Conservation (phyloP, 2,888 invertebrate genomes). For the Eurytoma californica region DNA sequence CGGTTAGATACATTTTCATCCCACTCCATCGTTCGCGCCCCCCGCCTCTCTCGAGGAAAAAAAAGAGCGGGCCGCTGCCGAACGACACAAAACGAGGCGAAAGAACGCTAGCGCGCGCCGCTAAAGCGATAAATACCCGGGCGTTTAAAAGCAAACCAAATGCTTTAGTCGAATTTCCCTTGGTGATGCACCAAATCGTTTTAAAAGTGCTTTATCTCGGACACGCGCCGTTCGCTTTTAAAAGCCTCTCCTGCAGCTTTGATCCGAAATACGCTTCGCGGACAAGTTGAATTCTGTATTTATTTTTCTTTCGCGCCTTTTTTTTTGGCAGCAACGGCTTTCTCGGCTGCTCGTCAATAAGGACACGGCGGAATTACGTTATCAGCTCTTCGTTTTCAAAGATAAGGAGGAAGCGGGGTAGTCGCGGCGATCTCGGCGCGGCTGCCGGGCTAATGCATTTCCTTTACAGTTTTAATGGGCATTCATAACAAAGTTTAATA, state of each 20-base stretch:
- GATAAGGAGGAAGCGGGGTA: slow-evolving; percentile 46
- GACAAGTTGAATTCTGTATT: background rate
- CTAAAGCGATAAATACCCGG: slow-evolving; percentile 64
- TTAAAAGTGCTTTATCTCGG: slow-evolving; percentile 55
- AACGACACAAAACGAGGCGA: slow-evolving; percentile 58
- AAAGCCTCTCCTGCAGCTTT: slow-evolving; percentile 40
- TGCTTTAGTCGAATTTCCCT: slow-evolving; percentile 57
- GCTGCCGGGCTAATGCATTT: slow-evolving; percentile 72
- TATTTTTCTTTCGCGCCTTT: background rate
- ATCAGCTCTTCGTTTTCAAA: slow-evolving; percentile 47
- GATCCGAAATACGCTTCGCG: background rate
- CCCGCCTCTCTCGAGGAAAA: slow-evolving; percentile 45
- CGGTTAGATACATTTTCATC: slow-evolving; percentile 65
- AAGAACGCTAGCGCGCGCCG: slow-evolving; percentile 54
- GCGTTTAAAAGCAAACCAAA: slow-evolving; percentile 69
- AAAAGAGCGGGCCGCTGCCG: slow-evolving; percentile 50
- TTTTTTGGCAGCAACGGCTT: background rate
- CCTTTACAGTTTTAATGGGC: slow-evolving; percentile 75
- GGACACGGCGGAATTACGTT: slow-evolving; percentile 5
- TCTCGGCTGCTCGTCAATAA: background rate
- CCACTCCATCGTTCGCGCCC: slow-evolving; percentile 53
- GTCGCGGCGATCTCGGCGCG: slow-evolving; percentile 44
- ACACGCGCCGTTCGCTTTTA: slow-evolving; percentile 32
- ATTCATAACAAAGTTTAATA: slow-evolving; percentile 75
- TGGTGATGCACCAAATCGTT: slow-evolving; percentile 54